Evolutionary conservation across 1,140 invertebrate species (phyloP), one percentile per base, ranked within the genome.

Genomic region (Potamilus streckersoni): DNA sequence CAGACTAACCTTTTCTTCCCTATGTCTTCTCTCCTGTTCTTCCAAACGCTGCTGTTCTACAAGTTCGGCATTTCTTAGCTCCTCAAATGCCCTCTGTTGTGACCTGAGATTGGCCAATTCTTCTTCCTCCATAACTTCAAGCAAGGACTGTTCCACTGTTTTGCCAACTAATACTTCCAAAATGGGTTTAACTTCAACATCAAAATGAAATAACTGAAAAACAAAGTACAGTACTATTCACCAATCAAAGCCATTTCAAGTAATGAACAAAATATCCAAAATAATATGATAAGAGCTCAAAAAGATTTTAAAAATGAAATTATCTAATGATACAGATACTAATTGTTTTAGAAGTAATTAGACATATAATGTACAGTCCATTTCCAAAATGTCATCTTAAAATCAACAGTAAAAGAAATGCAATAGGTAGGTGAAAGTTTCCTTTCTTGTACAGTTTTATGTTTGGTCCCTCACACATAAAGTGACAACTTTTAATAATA

Each of bases 161-260:
- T 96, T 95, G 31, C 95, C 95, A 23, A 97, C 94, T 55, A 98
- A 90, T 19, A 95, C 93, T 88, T 97, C 96, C 69, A 97, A 91
- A 61, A 97, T 94, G 13, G 96, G 95, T 83, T 94, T 93, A 14
- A 96, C 95, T 89, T 97, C 96, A 81, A 93, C 89, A 89, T 97
- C 96, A 90, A 96, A 98, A 90, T 97, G 94, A 82, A 91, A 91
- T 19, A 92, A 80, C 90, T 91, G 83, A 63, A 87, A 83, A 70
- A 74, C 67, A 80, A 73, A 74, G 15, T 67, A 58, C 38, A 4
- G 4, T 20, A 70, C 58, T 73, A 11, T 15, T 62, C 17, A 15
- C 38, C 15, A 69, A 72, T 49, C 11, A 49, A 49, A 6, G 38
- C 11, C 38, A 8, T 49, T 38, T 49, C 38, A 49, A 49, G 38